phyloP scores from a whole-genome alignment of 2,888 invertebrate species.

The Argyresthia albistria region DNA sequence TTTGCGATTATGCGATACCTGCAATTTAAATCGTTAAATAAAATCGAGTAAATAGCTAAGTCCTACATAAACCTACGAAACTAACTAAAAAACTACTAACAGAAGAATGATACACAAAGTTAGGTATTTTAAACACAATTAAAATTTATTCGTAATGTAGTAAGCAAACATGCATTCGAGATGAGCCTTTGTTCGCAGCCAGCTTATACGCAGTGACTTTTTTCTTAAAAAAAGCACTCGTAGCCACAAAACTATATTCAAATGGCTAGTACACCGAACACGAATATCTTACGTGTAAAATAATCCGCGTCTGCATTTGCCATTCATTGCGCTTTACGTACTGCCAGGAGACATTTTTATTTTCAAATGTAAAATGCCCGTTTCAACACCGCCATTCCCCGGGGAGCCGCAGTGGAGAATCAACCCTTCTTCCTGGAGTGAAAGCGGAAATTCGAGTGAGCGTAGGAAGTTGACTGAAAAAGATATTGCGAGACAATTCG shows the following conservation, averaged over 20 bases:
- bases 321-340: constrained; percentile 38
- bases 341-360: constrained; percentile 32
- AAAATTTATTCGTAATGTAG: background rate
- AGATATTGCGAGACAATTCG: constrained; percentile 4
- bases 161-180: background rate
- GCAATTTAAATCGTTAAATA: too few relatives aligned
- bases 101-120: too few relatives aligned
- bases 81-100: too few relatives aligned
- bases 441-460: background rate
- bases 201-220: background rate
- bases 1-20: too few relatives aligned
- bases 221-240: background rate
- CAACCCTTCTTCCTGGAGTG: background rate
- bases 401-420: background rate
- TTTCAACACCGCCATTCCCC: constrained; percentile 16
- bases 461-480: background rate
- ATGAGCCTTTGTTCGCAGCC: background rate
- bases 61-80: too few relatives aligned
- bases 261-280: background rate
- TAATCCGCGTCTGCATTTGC: constrained; percentile 28
- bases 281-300: constrained; percentile 24
- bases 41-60: too few relatives aligned
- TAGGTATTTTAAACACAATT: too few relatives aligned
- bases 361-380: constrained; percentile 27
- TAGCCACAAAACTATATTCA: background rate